Conservation (phyloP, 2,888 invertebrate genomes). For the Encarsia formosa region DNA sequence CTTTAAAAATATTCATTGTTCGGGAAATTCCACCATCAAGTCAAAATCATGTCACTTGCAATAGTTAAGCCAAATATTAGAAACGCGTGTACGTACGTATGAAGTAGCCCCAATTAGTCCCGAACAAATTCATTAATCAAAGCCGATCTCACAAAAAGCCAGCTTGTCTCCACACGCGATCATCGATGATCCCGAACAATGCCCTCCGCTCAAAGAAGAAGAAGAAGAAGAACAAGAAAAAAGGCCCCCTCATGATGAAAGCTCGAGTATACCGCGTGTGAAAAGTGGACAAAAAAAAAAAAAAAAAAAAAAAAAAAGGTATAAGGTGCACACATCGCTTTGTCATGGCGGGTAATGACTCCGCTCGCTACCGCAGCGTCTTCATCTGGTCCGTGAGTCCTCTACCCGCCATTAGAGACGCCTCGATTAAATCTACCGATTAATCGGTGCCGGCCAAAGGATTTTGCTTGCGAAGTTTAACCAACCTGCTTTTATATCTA, state of each 20-base stretch:
- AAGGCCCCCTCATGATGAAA: conserved; percentile 9
- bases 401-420: conserved; percentile 18
- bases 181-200: too few species aligned
- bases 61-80: too few species aligned
- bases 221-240: background rate
- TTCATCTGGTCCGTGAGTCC: conserved; percentile 5
- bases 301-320: conserved; percentile 29
- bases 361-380: conserved; percentile 36
- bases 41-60: too few species aligned
- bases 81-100: too few species aligned
- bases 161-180: too few species aligned
- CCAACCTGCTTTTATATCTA: background rate
- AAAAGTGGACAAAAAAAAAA: conserved; percentile 40
- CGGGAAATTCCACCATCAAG: too few species aligned
- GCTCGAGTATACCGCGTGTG: conserved; percentile 36
- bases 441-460: conserved; percentile 14
- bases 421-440: too few species aligned
- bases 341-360: conserved; percentile 49
- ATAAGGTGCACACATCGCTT: conserved; percentile 40
- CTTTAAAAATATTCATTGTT: too few species aligned
- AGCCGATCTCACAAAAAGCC: too few species aligned
- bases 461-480: background rate
- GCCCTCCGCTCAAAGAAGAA: too few species aligned
- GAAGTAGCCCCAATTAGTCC: too few species aligned
- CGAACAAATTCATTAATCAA: too few species aligned